Evolutionary conservation across 2,888 invertebrate genomes (phyloP), one percentile per base, ranked within the genome.

Genomic region (Escarpia spicata): DNA sequence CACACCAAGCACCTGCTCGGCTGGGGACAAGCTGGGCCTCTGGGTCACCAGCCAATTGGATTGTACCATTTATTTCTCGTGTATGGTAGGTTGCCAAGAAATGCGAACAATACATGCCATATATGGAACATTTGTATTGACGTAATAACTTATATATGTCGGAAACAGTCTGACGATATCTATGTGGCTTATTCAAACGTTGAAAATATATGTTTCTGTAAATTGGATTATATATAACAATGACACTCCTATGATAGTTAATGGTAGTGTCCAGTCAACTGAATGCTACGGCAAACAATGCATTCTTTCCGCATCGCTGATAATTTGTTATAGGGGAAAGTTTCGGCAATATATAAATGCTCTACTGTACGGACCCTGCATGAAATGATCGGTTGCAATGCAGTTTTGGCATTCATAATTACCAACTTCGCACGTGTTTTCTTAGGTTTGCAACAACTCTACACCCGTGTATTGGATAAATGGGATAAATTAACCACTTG

Each of bases 1-100:
- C 75, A 60, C 60, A 75, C 75, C 75, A 75, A 26, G 19, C 75
- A 75, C 75, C 75, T 75, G 75, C 75, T 75, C 75, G 75, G 75
- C 75, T 75, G n/a, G 75, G 75, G 75, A 75, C 75, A 75, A n/a
- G 26, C 26, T 26, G 75, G 75, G 75, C 19, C n/a, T 19, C 75
- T n/a, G 75, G 75, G 75, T 75, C 75, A 75, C 19, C 75, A 6
- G n/a, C 26, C 75, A 75, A 75, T 75, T 75, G 75, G 75, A 75
- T 26, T 3, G 75, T 15, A 75, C 75, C 75, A 75, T n/a, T 75
- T 15, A 75, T n/a, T 6, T 26, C 26, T 19, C 75, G 4, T 19
- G 75, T 75, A 75, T 15, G 75, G 26, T 26, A 75, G 75, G 75
- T 75, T 75, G 75, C 75, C 75, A 75, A 75, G 75, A 75, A 75